Conservation (phyloP, 2,888 invertebrate species). For the Spialia ferax region DNA sequence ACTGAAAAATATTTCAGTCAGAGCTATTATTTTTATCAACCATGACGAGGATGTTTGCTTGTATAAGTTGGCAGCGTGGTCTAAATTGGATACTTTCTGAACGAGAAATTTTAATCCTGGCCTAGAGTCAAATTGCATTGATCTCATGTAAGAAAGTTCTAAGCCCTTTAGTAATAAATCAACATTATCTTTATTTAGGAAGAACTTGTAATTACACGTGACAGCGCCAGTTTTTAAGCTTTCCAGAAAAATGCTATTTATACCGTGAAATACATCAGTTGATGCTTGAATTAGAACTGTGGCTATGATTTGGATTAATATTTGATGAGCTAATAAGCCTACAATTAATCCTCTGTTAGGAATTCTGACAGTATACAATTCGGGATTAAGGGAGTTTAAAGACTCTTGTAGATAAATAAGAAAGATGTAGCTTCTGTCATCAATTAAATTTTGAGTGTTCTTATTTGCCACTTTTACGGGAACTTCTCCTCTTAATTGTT, state of each 20-base stretch:
- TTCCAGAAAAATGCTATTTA: slow-evolving; percentile 88
- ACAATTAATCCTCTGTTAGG: slow-evolving; percentile 96
- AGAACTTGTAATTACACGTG: slow-evolving; percentile 77
- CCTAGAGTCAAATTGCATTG: slow-evolving; percentile 95
- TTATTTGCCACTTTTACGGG: slow-evolving; percentile 69
- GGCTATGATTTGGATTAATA: slow-evolving; percentile 96
- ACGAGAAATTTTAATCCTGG: slow-evolving; percentile 97
- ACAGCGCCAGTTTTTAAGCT: slow-evolving; percentile 77
- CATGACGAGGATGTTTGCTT: slow-evolving; percentile 97
- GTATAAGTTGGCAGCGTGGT: slow-evolving; percentile 95
- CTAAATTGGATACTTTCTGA: slow-evolving; percentile 96
- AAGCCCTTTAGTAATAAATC: slow-evolving; percentile 92
- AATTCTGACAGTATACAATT: slow-evolving; percentile 93
- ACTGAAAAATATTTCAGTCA: slow-evolving; percentile 94
- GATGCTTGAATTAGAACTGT: slow-evolving; percentile 93
- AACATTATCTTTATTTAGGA: slow-evolving; percentile 87
- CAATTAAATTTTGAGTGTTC: slow-evolving; percentile 84
- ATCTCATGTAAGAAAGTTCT: slow-evolving; percentile 93
- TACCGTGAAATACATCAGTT: slow-evolving; percentile 87
- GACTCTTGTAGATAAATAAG: slow-evolving; percentile 93
- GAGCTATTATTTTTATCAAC: slow-evolving; percentile 94
- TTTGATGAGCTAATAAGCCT: slow-evolving; percentile 96
- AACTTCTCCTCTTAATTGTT: slow-evolving; percentile 72
- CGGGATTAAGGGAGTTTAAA: slow-evolving; percentile 90
- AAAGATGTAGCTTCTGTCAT: slow-evolving; percentile 96